phyloP scores from a whole-genome alignment of 2,888 invertebrate genomes.

The Dexiosoma caninum region DNA sequence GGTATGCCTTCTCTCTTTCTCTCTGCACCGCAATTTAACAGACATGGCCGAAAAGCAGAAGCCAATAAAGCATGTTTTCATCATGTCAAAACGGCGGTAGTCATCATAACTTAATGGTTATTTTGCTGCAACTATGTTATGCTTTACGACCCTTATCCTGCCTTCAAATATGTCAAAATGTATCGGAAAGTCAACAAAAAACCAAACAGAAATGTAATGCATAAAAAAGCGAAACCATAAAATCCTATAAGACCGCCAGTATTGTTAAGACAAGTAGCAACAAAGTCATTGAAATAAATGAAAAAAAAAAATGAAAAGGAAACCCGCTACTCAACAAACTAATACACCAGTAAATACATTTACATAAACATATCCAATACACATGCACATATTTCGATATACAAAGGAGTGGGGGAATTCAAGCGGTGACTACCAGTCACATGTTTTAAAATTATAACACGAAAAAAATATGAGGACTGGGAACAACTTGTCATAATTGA shows the following conservation, averaged over 20 bases:
- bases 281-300: slow-evolving; percentile 15
- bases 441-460: too few relatives aligned
- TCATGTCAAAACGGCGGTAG: slow-evolving; percentile 24
- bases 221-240: slow-evolving; percentile 20
- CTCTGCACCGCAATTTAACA: not conserved
- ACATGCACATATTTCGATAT: too few relatives aligned
- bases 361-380: not conserved
- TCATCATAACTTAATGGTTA: slow-evolving; percentile 53
- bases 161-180: slow-evolving; percentile 38
- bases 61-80: slow-evolving; percentile 14
- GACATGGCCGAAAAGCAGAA: too few relatives aligned
- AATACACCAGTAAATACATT: not conserved
- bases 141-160: slow-evolving; percentile 55
- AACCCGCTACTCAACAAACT: slow-evolving; percentile 9
- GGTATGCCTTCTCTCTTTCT: not conserved
- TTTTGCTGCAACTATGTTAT: slow-evolving; percentile 47
- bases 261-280: slow-evolving; percentile 45
- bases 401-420: too few relatives aligned
- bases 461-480: too few relatives aligned
- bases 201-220: not conserved
- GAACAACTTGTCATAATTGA: too few relatives aligned
- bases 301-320: slow-evolving; percentile 4
- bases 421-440: too few relatives aligned
- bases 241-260: slow-evolving; percentile 26
- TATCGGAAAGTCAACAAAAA: not conserved